Evolutionary conservation across 2,888 invertebrate genomes (phyloP).

Genomic region (Lasioglossum lativentre): DNA sequence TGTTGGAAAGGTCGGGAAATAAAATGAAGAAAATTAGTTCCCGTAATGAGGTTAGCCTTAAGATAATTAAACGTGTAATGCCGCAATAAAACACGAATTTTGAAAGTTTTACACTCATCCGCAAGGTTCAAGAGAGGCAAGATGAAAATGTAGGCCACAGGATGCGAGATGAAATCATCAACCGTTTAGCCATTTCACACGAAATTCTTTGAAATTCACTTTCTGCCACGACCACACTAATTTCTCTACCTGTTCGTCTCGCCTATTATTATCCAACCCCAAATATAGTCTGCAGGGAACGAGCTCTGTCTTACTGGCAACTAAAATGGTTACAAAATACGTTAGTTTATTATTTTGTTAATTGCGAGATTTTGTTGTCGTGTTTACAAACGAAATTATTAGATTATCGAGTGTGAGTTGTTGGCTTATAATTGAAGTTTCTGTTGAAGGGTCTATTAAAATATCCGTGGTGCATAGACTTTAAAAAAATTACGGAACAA

Average conservation of each 20-base stretch:
- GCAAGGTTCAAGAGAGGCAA: not conserved
- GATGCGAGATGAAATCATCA: conserved; percentile 3
- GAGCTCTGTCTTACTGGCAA: not conserved
- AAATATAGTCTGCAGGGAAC: not conserved
- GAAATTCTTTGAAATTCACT: not conserved
- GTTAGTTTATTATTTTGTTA: not conserved
- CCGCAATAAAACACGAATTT: not conserved
- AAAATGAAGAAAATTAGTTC: not conserved
- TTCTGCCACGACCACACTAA: not conserved
- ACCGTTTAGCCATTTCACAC: not conserved
- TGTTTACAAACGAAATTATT: not conserved
- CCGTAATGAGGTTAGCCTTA: no score
- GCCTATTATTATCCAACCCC: not conserved
- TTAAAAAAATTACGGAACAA: not conserved
- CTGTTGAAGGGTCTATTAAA: not conserved
- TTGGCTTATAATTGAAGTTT: not conserved
- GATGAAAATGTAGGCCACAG: not conserved
- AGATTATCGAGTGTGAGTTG: not conserved
- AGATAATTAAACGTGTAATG: not conserved
- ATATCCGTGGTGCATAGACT: not conserved
- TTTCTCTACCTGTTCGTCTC: not conserved
- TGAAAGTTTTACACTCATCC: not conserved
- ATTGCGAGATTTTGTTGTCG: not conserved
- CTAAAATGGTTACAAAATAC: not conserved
- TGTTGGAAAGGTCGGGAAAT: not conserved